A percentile compares a stretch with the other conserved stretches of the same genome.
phyloP scores from a whole-genome alignment of 2,113 vertebrate genomes.

The Sinocyclocheilus anophthalmus region DNA sequence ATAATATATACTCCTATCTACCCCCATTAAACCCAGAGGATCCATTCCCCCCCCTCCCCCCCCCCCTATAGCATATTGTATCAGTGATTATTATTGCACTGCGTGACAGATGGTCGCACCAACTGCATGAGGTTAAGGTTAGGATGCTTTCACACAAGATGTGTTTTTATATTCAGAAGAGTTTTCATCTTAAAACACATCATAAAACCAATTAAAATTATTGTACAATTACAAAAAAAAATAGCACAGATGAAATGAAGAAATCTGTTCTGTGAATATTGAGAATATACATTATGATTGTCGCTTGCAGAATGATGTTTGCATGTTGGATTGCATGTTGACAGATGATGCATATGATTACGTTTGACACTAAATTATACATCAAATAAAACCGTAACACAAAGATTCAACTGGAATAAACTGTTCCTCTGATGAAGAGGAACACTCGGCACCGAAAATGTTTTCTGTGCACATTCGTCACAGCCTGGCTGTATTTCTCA shows the following conservation, averaged over 20 bases:
- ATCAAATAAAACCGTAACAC: background rate
- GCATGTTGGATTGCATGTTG: background rate
- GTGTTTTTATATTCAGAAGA: background rate
- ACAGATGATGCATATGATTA: slow-evolving; percentile 6
- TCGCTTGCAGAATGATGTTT: background rate
- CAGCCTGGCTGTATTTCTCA: slow-evolving; percentile 13
- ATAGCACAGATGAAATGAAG: background rate
- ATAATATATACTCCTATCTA: no score
- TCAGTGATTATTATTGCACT: background rate
- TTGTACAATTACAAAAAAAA: background rate
- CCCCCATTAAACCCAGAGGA: no score
- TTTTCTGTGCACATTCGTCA: slow-evolving; percentile 33
- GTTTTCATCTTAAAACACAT: background rate
- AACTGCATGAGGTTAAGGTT: background rate
- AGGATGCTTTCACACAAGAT: background rate
- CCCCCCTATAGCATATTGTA: background rate
- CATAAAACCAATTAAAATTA: background rate
- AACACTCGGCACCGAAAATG: background rate
- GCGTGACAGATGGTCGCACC: background rate
- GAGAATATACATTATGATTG: background rate
- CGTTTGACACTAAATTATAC: background rate
- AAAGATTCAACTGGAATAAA: slow-evolving; percentile 17
- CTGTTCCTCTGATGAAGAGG: background rate
- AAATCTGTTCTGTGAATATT: background rate
- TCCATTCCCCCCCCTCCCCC: no score